phyloP scores from a whole-genome alignment of 2,797 vertebrate genomes.

The Urosaurus nigricauda region DNA sequence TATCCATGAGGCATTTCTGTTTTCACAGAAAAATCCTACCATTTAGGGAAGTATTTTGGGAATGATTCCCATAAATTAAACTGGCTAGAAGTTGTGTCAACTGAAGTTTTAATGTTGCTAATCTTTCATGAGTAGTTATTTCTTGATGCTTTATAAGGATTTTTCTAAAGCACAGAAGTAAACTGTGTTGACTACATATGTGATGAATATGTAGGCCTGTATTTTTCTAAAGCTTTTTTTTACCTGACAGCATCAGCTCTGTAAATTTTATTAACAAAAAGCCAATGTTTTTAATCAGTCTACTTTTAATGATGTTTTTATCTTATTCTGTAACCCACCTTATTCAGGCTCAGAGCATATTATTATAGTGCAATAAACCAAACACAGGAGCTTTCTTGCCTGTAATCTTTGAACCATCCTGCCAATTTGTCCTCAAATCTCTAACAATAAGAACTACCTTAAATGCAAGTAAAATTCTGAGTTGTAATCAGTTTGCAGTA shows the following conservation, averaged over 20 bases:
- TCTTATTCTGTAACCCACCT: conserved; percentile 2
- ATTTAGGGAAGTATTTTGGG: not conserved
- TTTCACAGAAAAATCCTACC: not conserved
- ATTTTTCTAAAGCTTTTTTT: not conserved
- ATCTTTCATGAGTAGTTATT: not conserved
- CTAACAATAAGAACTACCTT: not conserved
- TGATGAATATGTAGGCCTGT: not conserved
- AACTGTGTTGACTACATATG: not conserved
- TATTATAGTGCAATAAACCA: not conserved
- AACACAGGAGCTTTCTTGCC: not conserved
- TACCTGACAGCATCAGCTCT: not conserved
- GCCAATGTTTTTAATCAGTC: not conserved
- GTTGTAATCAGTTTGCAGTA: too few species aligned
- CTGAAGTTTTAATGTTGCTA: not conserved
- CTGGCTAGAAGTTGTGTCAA: not conserved
- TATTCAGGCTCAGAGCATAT: not conserved
- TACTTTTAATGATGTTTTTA: not conserved
- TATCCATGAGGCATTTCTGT: not conserved
- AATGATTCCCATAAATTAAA: not conserved
- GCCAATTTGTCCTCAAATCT: not conserved
- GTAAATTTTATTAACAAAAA: not conserved
- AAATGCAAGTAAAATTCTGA: not conserved
- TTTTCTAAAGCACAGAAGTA: not conserved
- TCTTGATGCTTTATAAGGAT: not conserved
- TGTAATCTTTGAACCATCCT: not conserved